Evolutionary conservation across 1,140 invertebrate genomes (phyloP), one percentile per base, ranked within the genome.

Genomic region (Chionoecetes opilio): DNA sequence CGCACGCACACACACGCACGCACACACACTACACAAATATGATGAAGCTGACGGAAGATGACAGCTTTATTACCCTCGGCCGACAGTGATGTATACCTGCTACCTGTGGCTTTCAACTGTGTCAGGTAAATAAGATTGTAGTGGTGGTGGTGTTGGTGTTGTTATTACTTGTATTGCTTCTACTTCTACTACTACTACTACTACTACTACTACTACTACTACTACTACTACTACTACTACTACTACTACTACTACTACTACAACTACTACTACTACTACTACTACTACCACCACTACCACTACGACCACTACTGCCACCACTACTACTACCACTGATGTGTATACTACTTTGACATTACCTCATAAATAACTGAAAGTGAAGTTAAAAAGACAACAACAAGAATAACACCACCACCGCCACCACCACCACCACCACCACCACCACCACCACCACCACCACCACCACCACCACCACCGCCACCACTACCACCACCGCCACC

Each of bases 181-280:
- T 53, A 17, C 2, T 53, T 14, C 9, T 53, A 53, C 46, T 38
- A 87, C n/a, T 87, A 34, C 37, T 87, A 37, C 85, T 87, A n/a
- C 37, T 87, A 87, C 37, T n/a, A 35, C n/a, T 87, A 87, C 37
- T 37, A 87, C 37, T 87, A 87, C 37, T 87, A 87, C 85, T 87
- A 38, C 37, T 87, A 87, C 37, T 87, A 87, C 37, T 87, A 87
- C 37, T 38, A 87, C 37, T 87, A 87, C 37, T 87, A 87, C 85
- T 87, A 38, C 37, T 87, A 87, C 37, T 75, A 75, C 63, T 75
- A 75, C 63, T n/a, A 75, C 63, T n/a, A 75, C 8, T 75, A 75
- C 63, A 2, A 75, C 63, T 75, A 75, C 63, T n/a, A 75, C 63
- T n/a, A 63, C 53, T 63, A 63, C 53, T 63, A 21, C 21, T 63